Conservation (phyloP, 2,797 vertebrate species). For the Ataeniobius toweri region DNA sequence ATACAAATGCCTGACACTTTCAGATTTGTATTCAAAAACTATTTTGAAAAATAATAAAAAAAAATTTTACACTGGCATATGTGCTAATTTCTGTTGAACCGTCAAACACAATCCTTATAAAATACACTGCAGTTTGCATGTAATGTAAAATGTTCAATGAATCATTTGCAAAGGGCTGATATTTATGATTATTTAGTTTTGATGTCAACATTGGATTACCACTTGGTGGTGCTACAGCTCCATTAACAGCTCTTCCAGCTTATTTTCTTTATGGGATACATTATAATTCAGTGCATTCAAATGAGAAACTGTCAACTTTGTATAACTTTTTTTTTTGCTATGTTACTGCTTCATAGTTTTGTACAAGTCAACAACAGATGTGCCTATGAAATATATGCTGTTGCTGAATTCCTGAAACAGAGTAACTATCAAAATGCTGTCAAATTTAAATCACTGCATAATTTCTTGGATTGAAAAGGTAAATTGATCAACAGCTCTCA, state of each 20-base stretch:
- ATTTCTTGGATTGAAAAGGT: neutral
- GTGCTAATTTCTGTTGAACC: neutral
- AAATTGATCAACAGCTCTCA: neutral
- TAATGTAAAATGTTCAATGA: neutral
- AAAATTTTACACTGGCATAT: neutral
- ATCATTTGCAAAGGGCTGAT: neutral
- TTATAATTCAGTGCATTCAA: neutral
- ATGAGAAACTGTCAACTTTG: neutral
- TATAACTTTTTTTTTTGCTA: neutral
- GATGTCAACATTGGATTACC: constrained; percentile 22
- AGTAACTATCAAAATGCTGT: neutral
- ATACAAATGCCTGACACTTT: too few species aligned
- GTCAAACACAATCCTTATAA: neutral
- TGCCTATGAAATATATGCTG: neutral
- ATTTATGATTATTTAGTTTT: neutral
- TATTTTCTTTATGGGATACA: neutral
- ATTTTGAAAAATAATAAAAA: neutral
- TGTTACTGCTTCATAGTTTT: neutral
- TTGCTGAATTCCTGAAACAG: neutral
- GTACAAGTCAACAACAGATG: neutral
- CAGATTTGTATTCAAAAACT: too few species aligned
- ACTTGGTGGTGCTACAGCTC: constrained; percentile 44
- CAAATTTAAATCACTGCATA: neutral
- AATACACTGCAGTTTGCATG: neutral
- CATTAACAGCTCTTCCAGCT: neutral